Base-by-base conservation (phyloP, 2,797 vertebrate species). In the Pseudochaenichthys georgianus region DNA sequence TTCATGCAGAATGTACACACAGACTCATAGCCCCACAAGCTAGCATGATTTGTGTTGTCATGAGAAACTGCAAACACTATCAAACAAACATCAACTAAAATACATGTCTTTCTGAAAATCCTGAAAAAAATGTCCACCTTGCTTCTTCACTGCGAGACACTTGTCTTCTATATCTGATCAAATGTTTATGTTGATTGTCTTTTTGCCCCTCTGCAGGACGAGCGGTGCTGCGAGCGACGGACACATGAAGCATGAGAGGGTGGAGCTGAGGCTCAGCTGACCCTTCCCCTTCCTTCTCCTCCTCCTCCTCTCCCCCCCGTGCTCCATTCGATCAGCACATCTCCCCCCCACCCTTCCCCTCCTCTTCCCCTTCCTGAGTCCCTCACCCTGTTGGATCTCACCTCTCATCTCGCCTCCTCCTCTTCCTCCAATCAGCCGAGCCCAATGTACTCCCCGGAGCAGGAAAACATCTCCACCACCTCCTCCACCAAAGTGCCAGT, bases 371-470 rank as follows among this genome's bases (percentile, higher is more conserved):
- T 60, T 81, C 78, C 86, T 75, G 68, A 45, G 75, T 78, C 77
- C 82, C 51, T 75, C 86, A 63, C 74, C 78, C 83, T 48, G 65
- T 63, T 55, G 70, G 67, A 70, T 77, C 73, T 81, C 62, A 60
- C 77, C 34, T 38, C 34, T 38, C 76, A 6, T 80, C 70, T 72
- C 4, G 43, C 73, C 57, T 63, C 76, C 71, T 80, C 54, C 45
- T 19, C 86, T 78, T 73, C 76, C 82, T 73, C 90, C 80, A 51
- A 80, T 88, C 87, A 91, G 84, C 92, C 46, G 86, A 94, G 94
- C 96, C 95, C 95, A 85, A 98, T 99, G 98, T 99, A 97, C 96
- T 98, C 97, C 94, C 97, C 97, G 90, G 98, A 99, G 95, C 98
- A 98, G 96, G 98, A 99, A 94, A 99, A 98, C 95, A 99, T 99